A percentile compares a stretch with the other conserved stretches of the same genome.
Evolutionary conservation across 2,888 invertebrate species (phyloP).

Genomic region (Boloria selene): DNA sequence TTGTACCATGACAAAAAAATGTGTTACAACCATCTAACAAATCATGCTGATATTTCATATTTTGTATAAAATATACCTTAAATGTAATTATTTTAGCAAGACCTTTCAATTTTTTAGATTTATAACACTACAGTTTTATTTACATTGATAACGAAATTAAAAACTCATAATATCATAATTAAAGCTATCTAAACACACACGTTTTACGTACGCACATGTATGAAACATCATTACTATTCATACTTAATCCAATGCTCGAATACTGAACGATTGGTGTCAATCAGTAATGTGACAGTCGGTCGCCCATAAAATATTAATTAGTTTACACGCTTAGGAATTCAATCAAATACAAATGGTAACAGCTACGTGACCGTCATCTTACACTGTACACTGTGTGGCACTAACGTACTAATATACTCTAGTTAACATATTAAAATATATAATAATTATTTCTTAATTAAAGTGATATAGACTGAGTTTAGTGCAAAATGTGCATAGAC

Average conservation of each 20-base stretch:
- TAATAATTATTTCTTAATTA: conserved; percentile 17
- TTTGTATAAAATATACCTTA: too few relatives aligned
- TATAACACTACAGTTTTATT: too few relatives aligned
- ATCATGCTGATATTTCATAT: not conserved
- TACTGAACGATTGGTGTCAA: conserved; percentile 35
- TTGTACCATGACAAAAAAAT: not conserved
- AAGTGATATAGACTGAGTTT: conserved; percentile 36
- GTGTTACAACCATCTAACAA: not conserved
- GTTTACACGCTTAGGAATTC: conserved; percentile 31
- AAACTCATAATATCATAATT: not conserved
- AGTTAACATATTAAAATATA: conserved; percentile 18
- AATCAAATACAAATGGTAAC: conserved; percentile 34
- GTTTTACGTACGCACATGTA: conserved; percentile 1
- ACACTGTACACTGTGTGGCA: conserved; percentile 20
- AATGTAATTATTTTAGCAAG: too few relatives aligned
- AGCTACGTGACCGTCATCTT: conserved; percentile 38
- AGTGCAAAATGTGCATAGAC: conserved; percentile 68
- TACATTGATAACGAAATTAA: too few relatives aligned
- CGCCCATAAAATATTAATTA: conserved; percentile 41
- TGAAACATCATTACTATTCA: conserved; percentile 15
- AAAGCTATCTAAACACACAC: not conserved
- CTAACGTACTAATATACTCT: conserved; percentile 35
- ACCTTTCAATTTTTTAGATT: too few relatives aligned
- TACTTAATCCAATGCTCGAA: conserved; percentile 34
- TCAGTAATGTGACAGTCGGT: conserved; percentile 35